Evolutionary conservation across 2,113 vertebrate genomes (phyloP), one percentile per base, ranked within the genome.

Genomic region (Leptosomus discolor): DNA sequence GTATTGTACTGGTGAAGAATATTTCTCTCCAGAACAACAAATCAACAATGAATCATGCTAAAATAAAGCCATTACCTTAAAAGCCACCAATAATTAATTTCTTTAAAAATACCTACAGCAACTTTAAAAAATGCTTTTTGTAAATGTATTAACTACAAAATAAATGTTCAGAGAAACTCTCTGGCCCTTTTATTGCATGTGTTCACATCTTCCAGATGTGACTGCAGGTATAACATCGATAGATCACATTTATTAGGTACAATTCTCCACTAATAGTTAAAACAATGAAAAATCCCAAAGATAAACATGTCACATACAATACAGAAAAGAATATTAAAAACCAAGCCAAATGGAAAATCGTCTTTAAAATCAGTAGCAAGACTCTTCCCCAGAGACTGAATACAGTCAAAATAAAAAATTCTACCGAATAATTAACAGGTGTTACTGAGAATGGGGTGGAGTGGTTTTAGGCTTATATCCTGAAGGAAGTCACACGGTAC

Each of bases 371-470:
- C 54, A 75, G 18, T 68, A 94, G 23, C 34, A 84, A 94, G 56
- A 58, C 14, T 78, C 64, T 80, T 95, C 53, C 82, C 54, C 63
- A 91, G 75, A 92, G 73, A 94, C 80, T 64, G 32, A 85, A 54
- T 70, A 84, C 56, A 94, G 75, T 84, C 79, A 82, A 85, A 97
- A 92, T 92, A 74, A 73, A 87, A 92, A 71, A 67, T 12, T 91
- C 30, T 76, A 85, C 48, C 0, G 1, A 90, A 88, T 90, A 95
- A 87, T 94, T 92, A 85, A 71, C 81, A 91, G 80, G 37, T 94
- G 69, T 71, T 80, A 73, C 11, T 79, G 84, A 94, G 90, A 91
- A 79, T 45, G 20, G 13, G 51, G 64, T 89, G 75, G 79, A 67
- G 51, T 79, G 65, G 41, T 84, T 92, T 95, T 83, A 94, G 54